Percentiles rank a stretch among this genome's conserved stretches.
These are phyloP conservation scores for Sciurus vulgaris DNA, from an alignment of 2,797 vertebrate genomes.

Conservation along the genomic window DNA sequence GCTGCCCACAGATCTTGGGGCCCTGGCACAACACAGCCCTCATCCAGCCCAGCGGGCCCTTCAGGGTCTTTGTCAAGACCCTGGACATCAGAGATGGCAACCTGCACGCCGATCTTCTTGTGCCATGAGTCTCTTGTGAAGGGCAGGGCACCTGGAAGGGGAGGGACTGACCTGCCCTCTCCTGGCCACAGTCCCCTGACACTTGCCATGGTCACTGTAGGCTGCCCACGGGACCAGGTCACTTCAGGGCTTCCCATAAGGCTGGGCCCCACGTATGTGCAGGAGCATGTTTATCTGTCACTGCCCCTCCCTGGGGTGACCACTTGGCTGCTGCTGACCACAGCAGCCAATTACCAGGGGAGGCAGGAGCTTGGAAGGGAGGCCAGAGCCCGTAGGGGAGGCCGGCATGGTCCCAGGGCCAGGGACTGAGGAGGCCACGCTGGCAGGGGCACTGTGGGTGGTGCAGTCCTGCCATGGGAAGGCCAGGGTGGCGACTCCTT, in stretches of 20 bases:
- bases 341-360: background rate
- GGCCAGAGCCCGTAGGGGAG: background rate
- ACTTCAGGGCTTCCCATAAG: no score
- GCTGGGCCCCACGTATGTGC: no score
- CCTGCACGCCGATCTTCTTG: fast-evolving
- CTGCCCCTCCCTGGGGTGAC: background rate
- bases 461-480: no score
- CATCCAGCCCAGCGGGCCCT: fast-evolving
- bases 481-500: no score
- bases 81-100: fast-evolving
- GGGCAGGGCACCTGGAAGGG: background rate
- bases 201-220: no score
- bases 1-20: fast-evolving
- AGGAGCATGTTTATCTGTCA: background rate
- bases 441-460: fast-evolving
- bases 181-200: background rate
- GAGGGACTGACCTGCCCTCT: background rate
- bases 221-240: no score
- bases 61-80: background rate
- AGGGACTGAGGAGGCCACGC: background rate
- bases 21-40: background rate
- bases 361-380: background rate
- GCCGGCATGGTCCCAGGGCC: background rate
- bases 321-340: no score
- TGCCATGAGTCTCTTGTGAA: background rate